A percentile compares a stretch with the other conserved stretches of the same genome.
These are phyloP conservation scores for Sorex araneus DNA, from an alignment of 2,113 vertebrate genomes.

Conservation along the genomic window DNA sequence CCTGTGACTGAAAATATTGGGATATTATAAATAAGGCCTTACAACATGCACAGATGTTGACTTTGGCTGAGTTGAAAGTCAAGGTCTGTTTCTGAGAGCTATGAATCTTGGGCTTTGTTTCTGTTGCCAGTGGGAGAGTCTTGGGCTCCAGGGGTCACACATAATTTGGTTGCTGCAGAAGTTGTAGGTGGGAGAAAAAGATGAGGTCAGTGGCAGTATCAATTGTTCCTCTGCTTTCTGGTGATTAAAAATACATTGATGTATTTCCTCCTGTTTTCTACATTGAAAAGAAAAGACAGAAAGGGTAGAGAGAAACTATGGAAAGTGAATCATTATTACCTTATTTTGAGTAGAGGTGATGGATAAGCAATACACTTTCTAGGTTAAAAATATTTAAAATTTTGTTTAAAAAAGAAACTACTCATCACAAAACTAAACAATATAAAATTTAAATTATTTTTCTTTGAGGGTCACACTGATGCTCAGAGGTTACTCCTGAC, in stretches of 20 bases:
- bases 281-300: background rate
- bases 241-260: background rate
- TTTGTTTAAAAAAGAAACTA: background rate
- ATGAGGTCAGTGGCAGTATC: background rate
- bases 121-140: background rate
- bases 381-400: constrained; percentile 22
- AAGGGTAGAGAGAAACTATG: background rate
- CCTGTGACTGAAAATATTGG: background rate
- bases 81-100: background rate
- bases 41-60: background rate
- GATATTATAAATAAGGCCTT: background rate
- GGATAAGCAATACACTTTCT: background rate
- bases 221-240: background rate
- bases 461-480: too few relatives aligned
- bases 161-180: background rate
- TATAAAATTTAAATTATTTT: too few relatives aligned
- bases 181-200: background rate
- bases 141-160: background rate
- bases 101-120: background rate
- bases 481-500: too few relatives aligned
- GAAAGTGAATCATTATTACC: background rate
- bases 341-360: constrained; percentile 20
- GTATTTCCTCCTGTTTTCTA: background rate
- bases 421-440: too few relatives aligned
- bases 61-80: constrained; percentile 1